Base-by-base conservation (phyloP, 2,797 vertebrate species). In the Bryconaethiops microstoma region DNA sequence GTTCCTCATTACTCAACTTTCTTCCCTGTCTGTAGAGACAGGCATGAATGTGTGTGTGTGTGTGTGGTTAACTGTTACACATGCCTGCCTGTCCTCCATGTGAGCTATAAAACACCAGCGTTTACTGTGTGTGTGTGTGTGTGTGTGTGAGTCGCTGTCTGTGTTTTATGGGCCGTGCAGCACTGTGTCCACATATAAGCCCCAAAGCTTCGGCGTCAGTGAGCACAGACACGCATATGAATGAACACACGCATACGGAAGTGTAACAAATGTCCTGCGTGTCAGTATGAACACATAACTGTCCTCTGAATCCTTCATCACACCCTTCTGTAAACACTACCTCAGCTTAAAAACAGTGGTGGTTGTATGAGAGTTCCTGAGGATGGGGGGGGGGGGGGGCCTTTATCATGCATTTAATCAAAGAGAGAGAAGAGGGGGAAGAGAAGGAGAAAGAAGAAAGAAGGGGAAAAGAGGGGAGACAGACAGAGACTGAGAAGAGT, bases 361-460 rank as follows among this genome's bases (percentile, higher is more conserved):
- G 19, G 45, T 8, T 12, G 14, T 60, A 62, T 50, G 63, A 52
- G 9, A 14, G 50, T 39, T 68, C 16, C 55, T 21, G 7, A 14
- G 13, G 14, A 14, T 17, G 52, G 2, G 52, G 2, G 42, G 42
- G 19, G n/a, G 25, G 57, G 40, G 35, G 62, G 70, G 80, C 77
- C 88, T 87, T 87, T 88, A 81, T 88, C 77, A 70, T 84, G 69
- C 86, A 82, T 90, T 91, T 91, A 88, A 91, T 90, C 86, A 82
- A 88, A 88, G 81, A 86, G 81, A 84, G 25, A 13, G 21, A 2
- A 9, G 59, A 14, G 10, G 23, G 23, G 14, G 29, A 17, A 23
- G 59, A 0, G 23, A 25, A 21, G 21, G 9, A 25, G 45, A 10
- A 48, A 4, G 40, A 21, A 57, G 59, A 60, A 7, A 25, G 59